Evolutionary conservation across 2,888 invertebrate species (phyloP).

Genomic region (Urechis unicinctus): DNA sequence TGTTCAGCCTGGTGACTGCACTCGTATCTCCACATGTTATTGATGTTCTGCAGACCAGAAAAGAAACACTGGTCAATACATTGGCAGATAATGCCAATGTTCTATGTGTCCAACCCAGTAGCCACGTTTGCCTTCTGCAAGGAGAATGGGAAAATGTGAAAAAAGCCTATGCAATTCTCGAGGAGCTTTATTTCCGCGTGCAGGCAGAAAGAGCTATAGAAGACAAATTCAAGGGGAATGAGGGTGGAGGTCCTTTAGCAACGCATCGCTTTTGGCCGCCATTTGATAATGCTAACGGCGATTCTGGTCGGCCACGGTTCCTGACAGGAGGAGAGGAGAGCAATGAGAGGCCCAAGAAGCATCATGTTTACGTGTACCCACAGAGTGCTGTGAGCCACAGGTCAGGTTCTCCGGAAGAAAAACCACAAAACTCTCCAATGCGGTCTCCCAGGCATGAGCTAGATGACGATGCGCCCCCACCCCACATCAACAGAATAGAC

Average conservation of each 20-base stretch:
- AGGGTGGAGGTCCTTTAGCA: too few relatives aligned
- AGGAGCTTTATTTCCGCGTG: constrained; percentile 14
- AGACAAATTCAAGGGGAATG: constrained; percentile 7
- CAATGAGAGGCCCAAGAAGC: neutral
- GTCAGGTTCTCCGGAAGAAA: too few relatives aligned
- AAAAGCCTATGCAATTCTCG: constrained; percentile 16
- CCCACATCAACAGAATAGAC: too few relatives aligned
- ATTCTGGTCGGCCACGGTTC: neutral
- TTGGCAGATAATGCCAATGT: constrained; percentile 15
- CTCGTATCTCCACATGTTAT: constrained; percentile 16
- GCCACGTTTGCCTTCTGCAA: constrained; percentile 16
- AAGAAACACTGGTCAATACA: constrained; percentile 11
- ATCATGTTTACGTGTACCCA: neutral
- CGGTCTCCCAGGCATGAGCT: too few relatives aligned
- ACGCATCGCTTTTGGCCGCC: too few relatives aligned
- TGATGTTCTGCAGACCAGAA: constrained; percentile 10
- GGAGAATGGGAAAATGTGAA: constrained; percentile 21
- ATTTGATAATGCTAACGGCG: too few relatives aligned
- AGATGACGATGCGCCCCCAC: too few relatives aligned
- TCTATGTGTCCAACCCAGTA: constrained; percentile 15
- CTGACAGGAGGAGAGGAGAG: neutral
- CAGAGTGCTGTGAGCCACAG: neutral
- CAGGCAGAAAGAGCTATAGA: constrained; percentile 11
- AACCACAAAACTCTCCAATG: too few relatives aligned
- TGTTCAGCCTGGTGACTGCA: constrained; percentile 20